Evolutionary conservation across 1,140 invertebrate species (phyloP), one percentile per base, ranked within the genome.

Genomic region (Holotrichia oblita): DNA sequence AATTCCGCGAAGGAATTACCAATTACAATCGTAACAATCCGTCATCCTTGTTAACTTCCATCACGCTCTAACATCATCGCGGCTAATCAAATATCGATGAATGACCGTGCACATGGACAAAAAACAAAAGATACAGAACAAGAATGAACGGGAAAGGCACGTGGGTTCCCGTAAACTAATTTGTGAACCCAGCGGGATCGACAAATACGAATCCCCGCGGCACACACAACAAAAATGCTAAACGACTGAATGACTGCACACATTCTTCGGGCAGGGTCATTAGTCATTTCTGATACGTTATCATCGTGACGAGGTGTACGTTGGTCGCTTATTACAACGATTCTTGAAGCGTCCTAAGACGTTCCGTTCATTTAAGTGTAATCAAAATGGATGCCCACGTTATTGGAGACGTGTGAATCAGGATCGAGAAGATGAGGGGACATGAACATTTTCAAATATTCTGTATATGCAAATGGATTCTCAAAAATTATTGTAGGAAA

Each of bases 111-210:
- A 34, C 2, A 34, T 34, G 27, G 4, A 34, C 1, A 34, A 4
- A 34, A 34, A 34, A 34, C 27, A 34, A 34, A 34, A 34, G 27
- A 34, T 1, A 34, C 27, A 34, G 27, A 2, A 34, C 27, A n/a
- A 55, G 48, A 55, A 55, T 55, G 48, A 55, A 55, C 48, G 48
- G 22, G 61, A 7, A 69, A 75, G 82, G 81, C 84, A 83, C 84
- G 83, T 84, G 84, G 82, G 79, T 81, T 81, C 77, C 84, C 88
- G 88, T 87, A 87, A 90, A 88, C 89, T 89, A 91, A 91, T 91
- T 91, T 90, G 89, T 90, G 90, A 88, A 89, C 90, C 87, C 90
- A 90, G 90, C 90, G 85, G 89, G 90, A 84, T 85, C 89, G 89
- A 89, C 89, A 91, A 91, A 91, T 89, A 90, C 85, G 87, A 87